These are phyloP conservation scores for Nezara viridula DNA, from an alignment of 2,888 invertebrate genomes.

Conservation along the genomic window DNA sequence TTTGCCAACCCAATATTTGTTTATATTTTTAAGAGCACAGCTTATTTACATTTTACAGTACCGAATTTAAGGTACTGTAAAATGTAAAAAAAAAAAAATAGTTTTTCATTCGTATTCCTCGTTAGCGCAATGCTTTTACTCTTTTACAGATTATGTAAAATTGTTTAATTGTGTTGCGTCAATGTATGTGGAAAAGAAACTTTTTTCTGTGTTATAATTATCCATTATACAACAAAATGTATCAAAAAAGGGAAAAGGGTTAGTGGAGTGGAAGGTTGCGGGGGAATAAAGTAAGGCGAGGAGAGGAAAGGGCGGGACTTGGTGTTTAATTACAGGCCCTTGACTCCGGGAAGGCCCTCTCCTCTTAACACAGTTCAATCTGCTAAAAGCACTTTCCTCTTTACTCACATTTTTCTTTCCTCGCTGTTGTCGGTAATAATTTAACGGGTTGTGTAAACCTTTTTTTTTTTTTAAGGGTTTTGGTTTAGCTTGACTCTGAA, in stretches of 20 bases:
- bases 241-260: background rate
- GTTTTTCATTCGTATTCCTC: too few species aligned
- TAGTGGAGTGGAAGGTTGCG: background rate
- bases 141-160: too few species aligned
- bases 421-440: background rate
- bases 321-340: constrained; percentile 12
- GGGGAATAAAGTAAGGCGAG: background rate
- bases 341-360: background rate
- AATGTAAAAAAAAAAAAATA: too few species aligned
- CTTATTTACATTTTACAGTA: too few species aligned
- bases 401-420: background rate
- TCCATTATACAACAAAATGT: background rate
- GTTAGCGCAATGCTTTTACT: too few species aligned
- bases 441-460: background rate
- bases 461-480: background rate
- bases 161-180: too few species aligned
- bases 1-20: too few species aligned
- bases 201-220: background rate
- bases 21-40: too few species aligned
- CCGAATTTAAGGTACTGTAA: too few species aligned
- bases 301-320: background rate
- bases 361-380: constrained; percentile 40
- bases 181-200: background rate
- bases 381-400: constrained; percentile 15
- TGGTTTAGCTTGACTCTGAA: background rate